Conservation (phyloP, 2,797 vertebrate species). For the Coregonus sp. region DNA sequence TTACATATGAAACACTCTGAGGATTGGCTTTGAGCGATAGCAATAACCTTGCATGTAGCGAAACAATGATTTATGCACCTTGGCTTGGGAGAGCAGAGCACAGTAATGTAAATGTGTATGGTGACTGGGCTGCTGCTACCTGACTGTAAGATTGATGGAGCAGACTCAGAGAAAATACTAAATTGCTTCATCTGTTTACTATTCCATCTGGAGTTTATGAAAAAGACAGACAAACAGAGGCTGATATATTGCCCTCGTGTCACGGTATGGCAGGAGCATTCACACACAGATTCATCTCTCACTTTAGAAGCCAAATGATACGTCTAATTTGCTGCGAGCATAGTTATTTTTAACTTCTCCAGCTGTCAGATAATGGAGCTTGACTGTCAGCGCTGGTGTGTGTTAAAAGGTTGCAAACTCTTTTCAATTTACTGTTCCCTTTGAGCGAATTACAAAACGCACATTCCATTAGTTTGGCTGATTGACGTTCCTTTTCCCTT, state of each 20-base stretch:
- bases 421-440: slow-evolving; percentile 78
- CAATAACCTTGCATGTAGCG: slow-evolving; percentile 71
- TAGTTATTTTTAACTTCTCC: slow-evolving; percentile 84
- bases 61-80: slow-evolving; percentile 77
- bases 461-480: slow-evolving; percentile 75
- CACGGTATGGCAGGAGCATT: slow-evolving; percentile 78
- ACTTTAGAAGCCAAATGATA: slow-evolving; percentile 84
- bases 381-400: slow-evolving; percentile 75
- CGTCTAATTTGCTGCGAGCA: slow-evolving; percentile 82
- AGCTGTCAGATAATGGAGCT: slow-evolving; percentile 83
- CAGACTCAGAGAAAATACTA: slow-evolving; percentile 65
- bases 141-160: slow-evolving; percentile 43
- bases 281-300: slow-evolving; percentile 83
- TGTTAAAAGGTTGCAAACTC: slow-evolving; percentile 78
- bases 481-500: slow-evolving; percentile 74
- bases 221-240: slow-evolving; percentile 76
- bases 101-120: slow-evolving; percentile 49
- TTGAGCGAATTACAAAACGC: slow-evolving; percentile 79
- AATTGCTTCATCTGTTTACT: slow-evolving; percentile 82
- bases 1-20: slow-evolving; percentile 63
- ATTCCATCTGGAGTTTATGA: slow-evolving; percentile 79
- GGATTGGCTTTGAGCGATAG: slow-evolving; percentile 72
- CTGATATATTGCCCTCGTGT: slow-evolving; percentile 79
- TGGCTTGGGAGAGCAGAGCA: slow-evolving; percentile 61
- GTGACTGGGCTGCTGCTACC: slow-evolving; percentile 38